These are phyloP conservation scores for Trichosurus vulpecula DNA, from an alignment of 2,797 vertebrate genomes.

Conservation along the genomic window DNA sequence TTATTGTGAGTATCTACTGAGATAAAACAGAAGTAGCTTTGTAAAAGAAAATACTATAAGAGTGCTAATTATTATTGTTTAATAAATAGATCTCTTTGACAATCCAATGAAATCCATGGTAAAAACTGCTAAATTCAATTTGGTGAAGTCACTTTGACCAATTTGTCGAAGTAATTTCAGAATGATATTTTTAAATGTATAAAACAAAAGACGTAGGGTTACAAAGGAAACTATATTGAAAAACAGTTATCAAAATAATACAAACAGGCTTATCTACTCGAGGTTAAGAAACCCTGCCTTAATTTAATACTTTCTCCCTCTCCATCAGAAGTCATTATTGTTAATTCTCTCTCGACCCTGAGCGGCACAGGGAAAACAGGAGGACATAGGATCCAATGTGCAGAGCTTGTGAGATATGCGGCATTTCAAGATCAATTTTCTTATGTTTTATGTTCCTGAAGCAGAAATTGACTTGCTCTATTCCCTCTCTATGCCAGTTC, in stretches of 20 bases:
- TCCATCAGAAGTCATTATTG: background rate
- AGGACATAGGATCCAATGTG: background rate
- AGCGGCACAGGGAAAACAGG: background rate
- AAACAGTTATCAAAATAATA: background rate
- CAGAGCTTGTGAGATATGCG: background rate
- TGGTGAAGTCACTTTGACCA: background rate
- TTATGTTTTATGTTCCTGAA: background rate
- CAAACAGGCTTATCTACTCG: background rate
- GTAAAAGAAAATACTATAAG: background rate
- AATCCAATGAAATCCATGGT: background rate
- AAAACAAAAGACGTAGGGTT: background rate
- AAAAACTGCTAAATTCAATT: background rate
- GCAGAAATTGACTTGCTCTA: background rate
- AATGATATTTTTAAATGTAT: background rate
- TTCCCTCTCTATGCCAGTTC: background rate
- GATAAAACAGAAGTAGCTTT: background rate
- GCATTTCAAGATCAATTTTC: background rate
- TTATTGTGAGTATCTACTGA: background rate
- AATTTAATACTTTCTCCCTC: background rate
- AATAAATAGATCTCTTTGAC: background rate
- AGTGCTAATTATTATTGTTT: background rate
- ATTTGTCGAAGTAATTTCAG: background rate
- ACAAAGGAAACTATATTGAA: background rate
- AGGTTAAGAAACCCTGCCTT: background rate
- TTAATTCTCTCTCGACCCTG: background rate